Evolutionary conservation across 2,113 vertebrate genomes (phyloP), one percentile per base, ranked within the genome.

Genomic region (Mesocricetus auratus): DNA sequence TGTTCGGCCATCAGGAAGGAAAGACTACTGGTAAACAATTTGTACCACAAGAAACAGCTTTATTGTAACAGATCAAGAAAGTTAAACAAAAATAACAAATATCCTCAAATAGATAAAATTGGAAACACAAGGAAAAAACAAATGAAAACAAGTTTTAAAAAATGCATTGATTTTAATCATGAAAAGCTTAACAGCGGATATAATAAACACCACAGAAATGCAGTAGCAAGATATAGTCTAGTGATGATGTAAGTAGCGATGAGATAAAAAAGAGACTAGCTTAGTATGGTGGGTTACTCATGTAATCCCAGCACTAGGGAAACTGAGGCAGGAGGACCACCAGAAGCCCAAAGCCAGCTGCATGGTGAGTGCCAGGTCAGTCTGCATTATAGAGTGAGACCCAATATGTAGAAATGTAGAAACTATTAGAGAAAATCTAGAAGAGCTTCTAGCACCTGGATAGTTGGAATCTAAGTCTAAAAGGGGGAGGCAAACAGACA

Each of bases 91-190:
- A 16, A 75, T 50, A 82, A 69, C 33, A 87, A 88, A 93, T 68
- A 75, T 82, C 39, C 58, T 53, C n/a, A 87, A 66, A 60, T 42
- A 47, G 42, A 60, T 3, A 24, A 86, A 87, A n/a, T 83, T 88
- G 19, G 60, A n/a, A 91, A 91, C 29, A 83, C 36, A n/a, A 87
- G 73, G 29, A 81, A 77, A 78, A 3, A 83, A 64, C 6, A 95
- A 88, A 83, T 39, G 36, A 93, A 86, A 92, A 75, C 53, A 74
- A 74, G 36, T 26, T 83, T 82, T 82, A 7, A 71, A 91, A 83
- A 58, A 33, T 47, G 15, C 42, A 45, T 3, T 75, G 26, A 68
- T 60, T 88, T 91, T 93, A 93, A 50, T 31, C 90, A 39, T 53
- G 53, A 75, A 66, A 86, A 75, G 68, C 24, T 33, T 75, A 82